Conservation (phyloP, 2,113 vertebrate genomes). For the Lophura nycthemera region DNA sequence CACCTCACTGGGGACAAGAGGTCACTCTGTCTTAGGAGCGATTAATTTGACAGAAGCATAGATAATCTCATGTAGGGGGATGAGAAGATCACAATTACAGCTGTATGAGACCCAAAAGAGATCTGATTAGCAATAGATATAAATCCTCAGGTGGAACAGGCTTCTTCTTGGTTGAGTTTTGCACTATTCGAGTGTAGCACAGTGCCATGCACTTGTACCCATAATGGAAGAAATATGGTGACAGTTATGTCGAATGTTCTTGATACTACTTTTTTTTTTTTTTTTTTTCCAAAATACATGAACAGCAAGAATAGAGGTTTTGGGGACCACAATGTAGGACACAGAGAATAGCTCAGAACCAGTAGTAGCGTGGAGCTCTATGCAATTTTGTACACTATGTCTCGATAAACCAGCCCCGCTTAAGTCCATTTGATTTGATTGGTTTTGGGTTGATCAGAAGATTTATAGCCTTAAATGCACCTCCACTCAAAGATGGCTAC, state of each 20-base stretch:
- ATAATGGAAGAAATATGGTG: neutral
- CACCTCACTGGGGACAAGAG: fast-evolving
- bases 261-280: neutral
- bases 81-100: neutral
- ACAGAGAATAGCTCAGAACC: neutral
- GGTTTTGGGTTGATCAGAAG: neutral
- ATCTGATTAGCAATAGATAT: neutral
- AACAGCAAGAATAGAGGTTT: neutral
- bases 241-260: neutral
- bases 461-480: neutral
- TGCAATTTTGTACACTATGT: neutral
- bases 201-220: neutral
- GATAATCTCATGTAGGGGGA: neutral
- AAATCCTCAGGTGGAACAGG: neutral
- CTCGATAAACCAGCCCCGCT: neutral
- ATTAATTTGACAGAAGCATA: neutral
- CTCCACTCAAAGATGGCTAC: neutral
- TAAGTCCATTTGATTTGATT: neutral
- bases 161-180: neutral
- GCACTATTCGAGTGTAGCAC: too few relatives aligned
- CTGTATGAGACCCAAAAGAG: neutral
- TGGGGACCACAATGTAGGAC: neutral
- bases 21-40: neutral
- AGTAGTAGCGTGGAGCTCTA: neutral
- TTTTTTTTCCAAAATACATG: neutral